phyloP scores from a whole-genome alignment of 2,888 invertebrate genomes.

The Caenorhabditis japonica region DNA sequence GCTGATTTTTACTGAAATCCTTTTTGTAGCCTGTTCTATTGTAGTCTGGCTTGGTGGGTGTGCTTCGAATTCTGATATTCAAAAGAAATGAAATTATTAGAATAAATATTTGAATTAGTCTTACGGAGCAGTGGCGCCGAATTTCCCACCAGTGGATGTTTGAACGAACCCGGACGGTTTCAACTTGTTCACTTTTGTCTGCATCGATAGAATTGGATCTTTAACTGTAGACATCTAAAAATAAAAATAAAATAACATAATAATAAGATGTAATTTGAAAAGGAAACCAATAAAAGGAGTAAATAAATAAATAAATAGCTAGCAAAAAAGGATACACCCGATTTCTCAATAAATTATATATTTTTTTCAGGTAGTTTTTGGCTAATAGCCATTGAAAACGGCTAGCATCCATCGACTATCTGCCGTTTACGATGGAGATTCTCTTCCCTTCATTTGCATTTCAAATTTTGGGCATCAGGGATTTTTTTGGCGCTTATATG shows the following conservation, averaged over 20 bases:
- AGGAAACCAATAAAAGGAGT: no score
- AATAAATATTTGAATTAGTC: background rate
- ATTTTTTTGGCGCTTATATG: no score
- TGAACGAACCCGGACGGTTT: conserved; percentile 14
- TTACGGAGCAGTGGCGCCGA: conserved; percentile 28
- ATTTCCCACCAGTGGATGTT: conserved; percentile 16
- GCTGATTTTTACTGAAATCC: conserved; percentile 9
- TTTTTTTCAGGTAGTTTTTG: no score
- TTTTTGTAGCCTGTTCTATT: background rate
- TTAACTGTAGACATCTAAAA: conserved; percentile 29
- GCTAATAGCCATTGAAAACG: no score
- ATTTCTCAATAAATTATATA: no score
- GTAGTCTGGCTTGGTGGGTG: conserved; percentile 5
- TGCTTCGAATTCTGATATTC: conserved; percentile 18
- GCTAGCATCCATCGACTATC: no score
- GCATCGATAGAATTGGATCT: background rate
- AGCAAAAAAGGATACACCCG: no score
- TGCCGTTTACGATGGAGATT: no score
- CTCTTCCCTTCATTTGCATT: no score
- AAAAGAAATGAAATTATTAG: background rate
- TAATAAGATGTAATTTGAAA: background rate
- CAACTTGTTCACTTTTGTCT: background rate
- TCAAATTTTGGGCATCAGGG: no score
- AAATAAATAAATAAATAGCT: no score
- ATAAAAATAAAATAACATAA: background rate